Conservation (phyloP, 1,140 invertebrate species). For the Augochlora pura region DNA sequence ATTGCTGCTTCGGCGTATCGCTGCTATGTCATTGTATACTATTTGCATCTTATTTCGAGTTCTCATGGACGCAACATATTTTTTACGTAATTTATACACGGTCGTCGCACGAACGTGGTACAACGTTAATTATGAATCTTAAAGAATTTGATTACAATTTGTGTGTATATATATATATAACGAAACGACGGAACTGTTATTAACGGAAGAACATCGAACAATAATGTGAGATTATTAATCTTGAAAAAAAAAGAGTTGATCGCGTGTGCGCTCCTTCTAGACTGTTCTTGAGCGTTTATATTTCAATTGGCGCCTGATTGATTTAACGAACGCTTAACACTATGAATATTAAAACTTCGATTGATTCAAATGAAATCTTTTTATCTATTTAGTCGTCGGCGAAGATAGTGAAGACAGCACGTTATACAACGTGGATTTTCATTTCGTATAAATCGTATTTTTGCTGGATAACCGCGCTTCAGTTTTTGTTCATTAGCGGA, state of each 20-base stretch:
- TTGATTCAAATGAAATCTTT: neutral
- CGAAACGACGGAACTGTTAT: too few species aligned
- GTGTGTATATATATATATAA: too few species aligned
- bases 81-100: neutral
- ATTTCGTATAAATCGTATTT: too few species aligned
- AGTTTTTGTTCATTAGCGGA: too few species aligned
- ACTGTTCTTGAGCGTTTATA: too few species aligned
- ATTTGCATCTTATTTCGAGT: constrained; percentile 4
- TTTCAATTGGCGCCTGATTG: neutral
- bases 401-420: neutral
- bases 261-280: too few species aligned
- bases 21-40: neutral
- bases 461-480: too few species aligned
- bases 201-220: too few species aligned
- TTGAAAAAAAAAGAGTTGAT: too few species aligned
- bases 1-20: neutral
- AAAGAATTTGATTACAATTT: neutral
- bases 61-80: neutral
- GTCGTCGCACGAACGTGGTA: neutral
- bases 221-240: too few species aligned
- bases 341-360: neutral
- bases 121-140: neutral
- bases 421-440: neutral
- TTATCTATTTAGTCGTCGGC: neutral
- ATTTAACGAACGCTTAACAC: neutral